phyloP scores from a whole-genome alignment of 2,797 vertebrate species.

The Tympanoctomys barrerae region DNA sequence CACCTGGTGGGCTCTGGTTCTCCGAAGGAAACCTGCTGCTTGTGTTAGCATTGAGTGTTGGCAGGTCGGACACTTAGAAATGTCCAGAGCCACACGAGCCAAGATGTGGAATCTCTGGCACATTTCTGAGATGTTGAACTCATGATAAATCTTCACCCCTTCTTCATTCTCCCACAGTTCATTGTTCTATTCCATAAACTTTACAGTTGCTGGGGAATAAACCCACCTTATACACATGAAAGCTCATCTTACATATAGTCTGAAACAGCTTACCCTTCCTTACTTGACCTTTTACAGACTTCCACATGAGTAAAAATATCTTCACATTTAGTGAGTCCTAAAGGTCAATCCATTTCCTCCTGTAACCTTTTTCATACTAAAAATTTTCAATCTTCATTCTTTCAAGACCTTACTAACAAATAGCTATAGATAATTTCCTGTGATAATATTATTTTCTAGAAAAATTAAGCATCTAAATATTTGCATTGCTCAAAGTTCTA shows the following conservation, averaged over 20 bases:
- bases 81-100: background rate
- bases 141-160: background rate
- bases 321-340: background rate
- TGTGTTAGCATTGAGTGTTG: no score
- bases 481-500: background rate
- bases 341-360: background rate
- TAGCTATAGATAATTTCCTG: background rate
- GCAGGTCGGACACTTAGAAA: background rate
- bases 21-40: background rate
- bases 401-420: background rate
- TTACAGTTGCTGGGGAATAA: background rate
- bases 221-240: background rate
- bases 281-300: background rate
- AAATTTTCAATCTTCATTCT: background rate
- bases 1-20: background rate
- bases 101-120: background rate
- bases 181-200: background rate
- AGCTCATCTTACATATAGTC: background rate
- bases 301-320: background rate
- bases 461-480: background rate
- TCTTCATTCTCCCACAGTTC: no score
- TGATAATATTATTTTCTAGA: background rate
- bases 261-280: background rate
- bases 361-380: background rate
- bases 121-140: no score